Conservation (phyloP, 2,888 invertebrate genomes). For the Serripes groenlandicus region DNA sequence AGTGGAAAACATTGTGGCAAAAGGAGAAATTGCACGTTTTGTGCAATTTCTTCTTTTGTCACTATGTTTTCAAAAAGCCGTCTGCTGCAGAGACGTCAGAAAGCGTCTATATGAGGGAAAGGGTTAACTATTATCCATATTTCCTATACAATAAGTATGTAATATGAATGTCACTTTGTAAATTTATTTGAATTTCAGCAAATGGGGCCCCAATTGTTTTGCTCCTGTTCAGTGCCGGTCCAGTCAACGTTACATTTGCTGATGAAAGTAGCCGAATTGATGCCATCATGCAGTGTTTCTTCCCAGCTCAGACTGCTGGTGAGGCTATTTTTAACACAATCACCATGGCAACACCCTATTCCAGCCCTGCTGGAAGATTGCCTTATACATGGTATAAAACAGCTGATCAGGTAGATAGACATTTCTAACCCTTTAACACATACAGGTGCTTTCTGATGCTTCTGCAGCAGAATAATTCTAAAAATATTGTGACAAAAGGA, state of each 20-base stretch:
- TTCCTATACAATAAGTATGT: too few relatives aligned
- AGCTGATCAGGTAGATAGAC: slow-evolving; percentile 55
- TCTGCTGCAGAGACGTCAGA: background rate
- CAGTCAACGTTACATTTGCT: slow-evolving; percentile 80
- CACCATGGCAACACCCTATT: slow-evolving; percentile 67
- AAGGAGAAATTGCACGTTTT: background rate
- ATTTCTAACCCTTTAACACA: too few relatives aligned
- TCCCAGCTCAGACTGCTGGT: slow-evolving; percentile 82
- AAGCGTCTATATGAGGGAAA: background rate
- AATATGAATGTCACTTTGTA: background rate
- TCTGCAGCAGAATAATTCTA: too few relatives aligned
- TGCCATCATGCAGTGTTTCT: slow-evolving; percentile 80
- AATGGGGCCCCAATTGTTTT: slow-evolving; percentile 65
- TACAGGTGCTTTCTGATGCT: too few relatives aligned
- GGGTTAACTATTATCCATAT: background rate
- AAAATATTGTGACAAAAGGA: too few relatives aligned
- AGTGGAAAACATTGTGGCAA: background rate
- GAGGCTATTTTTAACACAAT: slow-evolving; percentile 75
- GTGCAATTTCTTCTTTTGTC: background rate
- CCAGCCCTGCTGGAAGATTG: slow-evolving; percentile 79
- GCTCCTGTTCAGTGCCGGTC: slow-evolving; percentile 81
- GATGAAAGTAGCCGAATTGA: slow-evolving; percentile 67
- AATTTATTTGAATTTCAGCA: slow-evolving; percentile 26
- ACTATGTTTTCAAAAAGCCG: background rate
- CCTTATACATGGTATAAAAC: slow-evolving; percentile 82